phyloP scores from a whole-genome alignment of 2,888 invertebrate species.

The Carabus problematicus region DNA sequence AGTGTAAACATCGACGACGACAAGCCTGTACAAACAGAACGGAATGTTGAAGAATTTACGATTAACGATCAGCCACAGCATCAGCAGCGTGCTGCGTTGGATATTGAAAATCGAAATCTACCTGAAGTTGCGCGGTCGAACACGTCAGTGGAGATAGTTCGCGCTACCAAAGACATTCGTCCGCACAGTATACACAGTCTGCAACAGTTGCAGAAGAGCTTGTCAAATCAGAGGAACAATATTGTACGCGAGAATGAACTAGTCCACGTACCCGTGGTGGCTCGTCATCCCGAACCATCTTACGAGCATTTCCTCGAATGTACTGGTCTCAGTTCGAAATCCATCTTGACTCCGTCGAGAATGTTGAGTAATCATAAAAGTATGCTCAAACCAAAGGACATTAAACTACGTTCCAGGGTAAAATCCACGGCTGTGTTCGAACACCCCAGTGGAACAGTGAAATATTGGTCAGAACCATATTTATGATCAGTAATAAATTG shows the following conservation, averaged over 20 bases:
- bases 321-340: constrained; percentile 81
- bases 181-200: constrained; percentile 50
- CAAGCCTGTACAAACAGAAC: neutral
- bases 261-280: constrained; percentile 52
- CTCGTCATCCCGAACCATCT: constrained; percentile 56
- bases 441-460: constrained; percentile 58
- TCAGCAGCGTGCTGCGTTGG: neutral
- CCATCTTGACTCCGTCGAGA: constrained; percentile 72
- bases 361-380: constrained; percentile 78
- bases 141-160: constrained; percentile 28
- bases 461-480: constrained; percentile 59
- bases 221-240: constrained; percentile 61
- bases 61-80: constrained; percentile 15
- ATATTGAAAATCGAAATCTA: constrained; percentile 11
- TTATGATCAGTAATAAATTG: constrained; percentile 24
- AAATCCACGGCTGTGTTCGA: constrained; percentile 65
- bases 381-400: constrained; percentile 78
- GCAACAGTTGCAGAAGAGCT: constrained; percentile 54
- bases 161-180: constrained; percentile 29
- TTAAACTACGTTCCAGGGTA: constrained; percentile 76
- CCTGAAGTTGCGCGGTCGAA: constrained; percentile 22
- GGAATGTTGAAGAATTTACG: neutral
- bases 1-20: constrained; percentile 9
- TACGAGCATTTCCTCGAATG: constrained; percentile 82
- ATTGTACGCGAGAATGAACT: constrained; percentile 62